Evolutionary conservation across 2,797 vertebrate species (phyloP).

Genomic region (Falco biarmicus): DNA sequence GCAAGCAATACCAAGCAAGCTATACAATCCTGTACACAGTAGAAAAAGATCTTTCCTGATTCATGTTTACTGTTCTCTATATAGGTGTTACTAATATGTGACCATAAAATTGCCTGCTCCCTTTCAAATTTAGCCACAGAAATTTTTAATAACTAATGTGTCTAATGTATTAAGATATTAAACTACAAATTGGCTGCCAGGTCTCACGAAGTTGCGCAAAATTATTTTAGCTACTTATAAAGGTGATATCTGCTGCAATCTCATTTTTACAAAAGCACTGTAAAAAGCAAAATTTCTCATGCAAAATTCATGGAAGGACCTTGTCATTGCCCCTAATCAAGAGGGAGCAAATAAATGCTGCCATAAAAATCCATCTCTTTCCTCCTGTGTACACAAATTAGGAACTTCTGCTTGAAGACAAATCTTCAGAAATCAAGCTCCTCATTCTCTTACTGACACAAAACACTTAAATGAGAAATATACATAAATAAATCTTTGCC

Average conservation of each 20-base stretch:
- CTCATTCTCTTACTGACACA: background rate
- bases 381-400: background rate
- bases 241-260: background rate
- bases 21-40: background rate
- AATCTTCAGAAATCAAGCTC: background rate
- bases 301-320: background rate
- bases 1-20: background rate
- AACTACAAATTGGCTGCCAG: background rate
- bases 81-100: background rate
- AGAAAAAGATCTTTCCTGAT: background rate
- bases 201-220: background rate
- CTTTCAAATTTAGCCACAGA: slow-evolving; percentile 9
- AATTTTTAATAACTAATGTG: background rate
- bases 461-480: background rate
- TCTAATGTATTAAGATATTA: background rate
- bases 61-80: background rate
- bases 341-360: background rate
- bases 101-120: background rate
- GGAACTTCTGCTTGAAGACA: background rate
- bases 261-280: background rate
- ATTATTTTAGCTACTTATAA: slow-evolving; percentile 31
- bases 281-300: background rate
- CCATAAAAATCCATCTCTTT: background rate
- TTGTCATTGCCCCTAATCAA: background rate
- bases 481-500: background rate